phyloP scores from a whole-genome alignment of 2,888 invertebrate genomes.

The Calameuta filiformis region DNA sequence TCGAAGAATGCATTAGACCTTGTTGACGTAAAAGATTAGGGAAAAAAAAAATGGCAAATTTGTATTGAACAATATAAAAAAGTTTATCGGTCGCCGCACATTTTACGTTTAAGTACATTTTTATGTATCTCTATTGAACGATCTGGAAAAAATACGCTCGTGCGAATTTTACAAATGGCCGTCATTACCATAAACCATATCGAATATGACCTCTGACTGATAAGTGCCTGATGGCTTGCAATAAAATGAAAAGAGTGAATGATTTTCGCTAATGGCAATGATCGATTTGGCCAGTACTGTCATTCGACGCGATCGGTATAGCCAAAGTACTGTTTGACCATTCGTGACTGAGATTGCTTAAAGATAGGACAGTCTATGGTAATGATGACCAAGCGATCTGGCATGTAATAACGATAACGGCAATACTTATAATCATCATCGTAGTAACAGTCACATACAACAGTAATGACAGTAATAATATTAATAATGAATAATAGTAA shows the following conservation, averaged over 20 bases:
- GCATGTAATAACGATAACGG: constrained; percentile 4
- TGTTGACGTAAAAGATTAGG: background rate
- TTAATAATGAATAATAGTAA: constrained; percentile 26
- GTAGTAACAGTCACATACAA: constrained; percentile 28
- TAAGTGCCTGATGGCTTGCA: background rate
- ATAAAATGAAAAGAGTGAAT: background rate
- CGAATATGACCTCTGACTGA: background rate
- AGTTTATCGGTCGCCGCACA: background rate
- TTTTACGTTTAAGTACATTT: background rate
- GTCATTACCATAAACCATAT: background rate
- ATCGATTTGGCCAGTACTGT: background rate
- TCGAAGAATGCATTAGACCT: background rate
- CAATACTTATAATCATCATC: constrained; percentile 32
- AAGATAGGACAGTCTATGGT: background rate
- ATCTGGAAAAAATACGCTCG: background rate
- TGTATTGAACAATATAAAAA: background rate
- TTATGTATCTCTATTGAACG: background rate
- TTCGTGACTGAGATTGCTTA: background rate
- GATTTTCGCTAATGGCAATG: background rate
- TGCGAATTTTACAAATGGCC: background rate
- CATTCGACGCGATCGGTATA: background rate
- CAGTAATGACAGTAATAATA: constrained; percentile 15
- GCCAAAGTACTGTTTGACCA: background rate
- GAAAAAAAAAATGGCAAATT: background rate
- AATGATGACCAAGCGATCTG: background rate